Conservation (phyloP, 2,888 invertebrate species). For the Pycnomerus fuliginosus region DNA sequence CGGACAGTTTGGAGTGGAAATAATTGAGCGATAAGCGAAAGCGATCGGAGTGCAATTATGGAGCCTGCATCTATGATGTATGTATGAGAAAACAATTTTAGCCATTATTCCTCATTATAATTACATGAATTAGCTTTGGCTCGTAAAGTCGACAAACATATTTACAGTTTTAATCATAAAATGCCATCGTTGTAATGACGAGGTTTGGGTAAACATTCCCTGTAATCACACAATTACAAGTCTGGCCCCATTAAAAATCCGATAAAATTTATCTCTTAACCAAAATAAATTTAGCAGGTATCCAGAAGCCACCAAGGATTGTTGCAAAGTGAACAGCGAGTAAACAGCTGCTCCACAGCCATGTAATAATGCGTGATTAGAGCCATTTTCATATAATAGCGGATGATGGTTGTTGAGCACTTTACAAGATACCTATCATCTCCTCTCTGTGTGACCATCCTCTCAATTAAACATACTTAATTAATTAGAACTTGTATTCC, state of each 20-base stretch:
- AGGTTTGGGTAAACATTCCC: constrained; percentile 34
- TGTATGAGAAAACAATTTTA: constrained; percentile 32
- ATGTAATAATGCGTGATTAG: too few relatives aligned
- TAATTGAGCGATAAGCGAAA: too few relatives aligned
- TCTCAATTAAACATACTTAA: too few relatives aligned
- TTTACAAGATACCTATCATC: too few relatives aligned
- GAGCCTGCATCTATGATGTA: constrained; percentile 13
- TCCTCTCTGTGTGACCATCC: too few relatives aligned
- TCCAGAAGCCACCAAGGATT: constrained; percentile 1
- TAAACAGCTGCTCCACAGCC: too few relatives aligned
- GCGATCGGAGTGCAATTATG: too few relatives aligned
- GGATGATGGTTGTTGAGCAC: too few relatives aligned
- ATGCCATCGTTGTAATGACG: constrained; percentile 36
- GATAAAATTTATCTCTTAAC: not conserved
- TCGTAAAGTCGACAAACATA: constrained; percentile 31
- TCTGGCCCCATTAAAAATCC: constrained; percentile 15
- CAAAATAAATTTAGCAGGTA: constrained; percentile 1
- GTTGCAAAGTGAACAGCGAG: constrained; percentile 1
- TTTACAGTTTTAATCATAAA: constrained; percentile 40
- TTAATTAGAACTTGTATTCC: too few relatives aligned
- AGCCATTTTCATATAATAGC: too few relatives aligned
- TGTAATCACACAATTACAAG: constrained; percentile 44
- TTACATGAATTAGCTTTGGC: constrained; percentile 26
- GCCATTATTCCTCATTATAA: constrained; percentile 28
- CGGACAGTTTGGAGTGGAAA: too few relatives aligned